phyloP scores from a whole-genome alignment of 2,797 vertebrate species.

The Chromis chromis region DNA sequence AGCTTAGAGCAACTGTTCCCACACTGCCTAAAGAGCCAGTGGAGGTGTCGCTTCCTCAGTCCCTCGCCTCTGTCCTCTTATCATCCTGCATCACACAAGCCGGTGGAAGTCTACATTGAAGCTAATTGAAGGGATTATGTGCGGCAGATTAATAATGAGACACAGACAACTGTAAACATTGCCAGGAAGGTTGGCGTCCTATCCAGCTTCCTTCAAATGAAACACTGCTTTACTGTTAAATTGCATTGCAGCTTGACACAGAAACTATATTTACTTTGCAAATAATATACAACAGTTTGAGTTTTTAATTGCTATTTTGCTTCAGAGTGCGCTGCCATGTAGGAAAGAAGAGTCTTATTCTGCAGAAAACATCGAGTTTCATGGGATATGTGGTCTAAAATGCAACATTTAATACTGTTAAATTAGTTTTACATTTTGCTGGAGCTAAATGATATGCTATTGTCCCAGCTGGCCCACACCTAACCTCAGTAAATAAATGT shows the following conservation, averaged over 20 bases:
- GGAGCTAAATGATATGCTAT: background rate
- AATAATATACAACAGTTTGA: background rate
- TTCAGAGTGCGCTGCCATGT: background rate
- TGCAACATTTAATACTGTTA: background rate
- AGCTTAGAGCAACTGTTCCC: slow-evolving; percentile 68
- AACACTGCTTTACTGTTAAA: background rate
- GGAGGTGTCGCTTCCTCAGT: slow-evolving; percentile 47
- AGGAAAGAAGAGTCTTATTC: background rate
- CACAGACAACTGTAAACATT: background rate
- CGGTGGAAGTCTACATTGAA: slow-evolving; percentile 4
- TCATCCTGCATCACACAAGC: slow-evolving; percentile 27
- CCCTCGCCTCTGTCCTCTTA: slow-evolving; percentile 4
- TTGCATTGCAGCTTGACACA: background rate
- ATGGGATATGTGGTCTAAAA: slow-evolving; percentile 19
- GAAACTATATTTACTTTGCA: slow-evolving; percentile 1
- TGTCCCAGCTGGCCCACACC: background rate
- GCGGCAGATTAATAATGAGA: slow-evolving; percentile 34
- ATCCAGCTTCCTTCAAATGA: background rate
- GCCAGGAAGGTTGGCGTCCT: background rate
- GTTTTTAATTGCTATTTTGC: background rate
- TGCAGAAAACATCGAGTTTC: background rate
- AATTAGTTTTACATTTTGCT: background rate
- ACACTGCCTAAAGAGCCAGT: slow-evolving; percentile 46
- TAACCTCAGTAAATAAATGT: slow-evolving; percentile 17
- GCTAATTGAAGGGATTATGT: slow-evolving; percentile 32